Percentiles rank a stretch among this genome's conserved stretches.
phyloP scores from a whole-genome alignment of 1,140 invertebrate genomes.

The Heterodera carotae region DNA sequence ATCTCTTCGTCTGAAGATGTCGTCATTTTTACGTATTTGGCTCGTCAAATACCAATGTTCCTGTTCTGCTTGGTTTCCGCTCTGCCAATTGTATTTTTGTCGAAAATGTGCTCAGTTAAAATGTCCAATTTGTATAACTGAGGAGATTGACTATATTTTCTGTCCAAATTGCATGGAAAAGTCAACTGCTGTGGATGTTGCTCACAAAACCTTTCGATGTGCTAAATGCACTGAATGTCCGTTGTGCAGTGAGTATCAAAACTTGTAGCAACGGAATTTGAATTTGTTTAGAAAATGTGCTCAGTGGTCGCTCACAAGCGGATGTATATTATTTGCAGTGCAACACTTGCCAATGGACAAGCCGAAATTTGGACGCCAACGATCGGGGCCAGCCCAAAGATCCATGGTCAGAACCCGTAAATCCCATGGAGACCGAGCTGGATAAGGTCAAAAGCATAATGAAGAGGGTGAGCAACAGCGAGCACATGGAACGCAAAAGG shows the following conservation, averaged over 20 bases:
- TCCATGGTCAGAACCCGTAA: constrained; percentile 38
- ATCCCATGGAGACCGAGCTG: constrained; percentile 44
- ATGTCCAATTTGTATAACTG: constrained; percentile 38
- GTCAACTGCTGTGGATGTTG: constrained; percentile 30
- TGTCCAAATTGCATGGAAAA: constrained; percentile 51
- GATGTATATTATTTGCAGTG: constrained; percentile 51
- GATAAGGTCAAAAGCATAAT: constrained; percentile 28
- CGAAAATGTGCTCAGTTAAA: constrained; percentile 32
- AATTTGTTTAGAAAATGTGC: constrained; percentile 25
- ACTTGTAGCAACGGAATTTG: constrained; percentile 12
- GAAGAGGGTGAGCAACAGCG: constrained; percentile 36
- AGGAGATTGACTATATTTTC: constrained; percentile 46
- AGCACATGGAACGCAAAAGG: constrained; percentile 6
- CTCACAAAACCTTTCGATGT: constrained; percentile 29
- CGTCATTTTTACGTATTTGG: constrained; percentile 72
- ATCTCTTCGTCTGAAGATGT: constrained; percentile 67
- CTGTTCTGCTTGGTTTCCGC: constrained; percentile 44
- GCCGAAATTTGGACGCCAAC: constrained; percentile 25
- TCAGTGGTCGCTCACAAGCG: constrained; percentile 29
- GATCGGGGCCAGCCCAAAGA: constrained; percentile 25
- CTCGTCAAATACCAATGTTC: constrained; percentile 44
- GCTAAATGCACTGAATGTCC: constrained; percentile 45
- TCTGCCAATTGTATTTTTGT: constrained; percentile 45
- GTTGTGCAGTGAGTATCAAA: constrained; percentile 40
- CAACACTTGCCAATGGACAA: constrained; percentile 48